Evolutionary conservation across 1,140 invertebrate genomes (phyloP).

Genomic region (Venturia canescens): DNA sequence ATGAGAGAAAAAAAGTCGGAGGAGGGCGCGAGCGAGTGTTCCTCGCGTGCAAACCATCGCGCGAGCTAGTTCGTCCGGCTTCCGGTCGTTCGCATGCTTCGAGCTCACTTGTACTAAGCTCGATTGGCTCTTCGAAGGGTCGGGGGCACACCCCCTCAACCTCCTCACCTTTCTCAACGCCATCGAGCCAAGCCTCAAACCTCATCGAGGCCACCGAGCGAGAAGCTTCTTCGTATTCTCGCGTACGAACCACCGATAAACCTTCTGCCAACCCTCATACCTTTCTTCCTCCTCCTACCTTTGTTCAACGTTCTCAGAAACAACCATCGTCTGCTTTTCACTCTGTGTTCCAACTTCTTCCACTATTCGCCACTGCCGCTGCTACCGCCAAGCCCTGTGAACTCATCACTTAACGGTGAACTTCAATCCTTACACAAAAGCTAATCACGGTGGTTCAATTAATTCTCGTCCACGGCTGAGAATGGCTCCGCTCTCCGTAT

Average conservation of each 20-base stretch:
- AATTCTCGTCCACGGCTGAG: constrained; percentile 65
- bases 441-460: constrained; percentile 69
- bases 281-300: not conserved
- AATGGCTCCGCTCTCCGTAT: constrained; percentile 58
- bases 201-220: constrained; percentile 38
- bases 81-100: constrained; percentile 68
- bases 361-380: constrained; percentile 6
- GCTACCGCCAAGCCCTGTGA: not conserved
- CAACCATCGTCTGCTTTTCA: constrained; percentile 25
- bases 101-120: constrained; percentile 64
- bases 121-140: constrained; percentile 1
- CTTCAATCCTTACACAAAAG: constrained; percentile 54
- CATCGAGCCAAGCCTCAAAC: not conserved
- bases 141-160: not conserved
- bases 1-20: constrained; percentile 2
- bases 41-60: constrained; percentile 58
- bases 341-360: constrained; percentile 30
- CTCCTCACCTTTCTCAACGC: not conserved
- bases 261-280: not conserved
- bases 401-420: constrained; percentile 44
- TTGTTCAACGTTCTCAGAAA: constrained; percentile 34
- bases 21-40: constrained; percentile 50
- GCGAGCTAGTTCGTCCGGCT: constrained; percentile 63
- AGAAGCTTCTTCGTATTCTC: constrained; percentile 3
- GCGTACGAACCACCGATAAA: constrained; percentile 21